Evolutionary conservation across 2,113 vertebrate genomes (phyloP).

Genomic region (Prionailurus bengalensis): DNA sequence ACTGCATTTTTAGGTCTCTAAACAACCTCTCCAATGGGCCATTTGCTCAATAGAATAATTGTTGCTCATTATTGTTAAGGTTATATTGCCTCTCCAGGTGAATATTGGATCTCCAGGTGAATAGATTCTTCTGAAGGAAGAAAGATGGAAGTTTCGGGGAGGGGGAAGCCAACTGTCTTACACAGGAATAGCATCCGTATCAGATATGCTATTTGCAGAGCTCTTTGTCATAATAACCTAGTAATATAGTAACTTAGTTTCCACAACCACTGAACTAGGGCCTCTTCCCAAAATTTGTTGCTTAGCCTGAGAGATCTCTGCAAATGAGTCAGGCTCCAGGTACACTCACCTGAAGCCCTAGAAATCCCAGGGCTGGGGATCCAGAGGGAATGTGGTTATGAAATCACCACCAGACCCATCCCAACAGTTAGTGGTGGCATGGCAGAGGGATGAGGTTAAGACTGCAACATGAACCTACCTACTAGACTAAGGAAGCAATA

Average conservation of each 20-base stretch:
- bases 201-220: background rate
- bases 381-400: slow-evolving; percentile 7
- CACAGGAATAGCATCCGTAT: background rate
- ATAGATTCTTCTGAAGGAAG: slow-evolving; percentile 42
- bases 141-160: background rate
- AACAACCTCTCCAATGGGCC: background rate
- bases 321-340: background rate
- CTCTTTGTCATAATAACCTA: background rate
- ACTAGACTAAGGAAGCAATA: background rate
- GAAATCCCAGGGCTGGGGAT: background rate
- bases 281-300: slow-evolving; percentile 4
- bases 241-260: slow-evolving; percentile 27
- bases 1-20: background rate
- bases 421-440: background rate
- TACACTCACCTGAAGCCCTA: background rate
- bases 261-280: background rate
- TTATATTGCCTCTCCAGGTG: background rate
- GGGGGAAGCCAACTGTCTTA: background rate
- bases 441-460: background rate
- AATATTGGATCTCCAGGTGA: slow-evolving; percentile 37
- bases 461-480: background rate
- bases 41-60: background rate
- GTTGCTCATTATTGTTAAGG: background rate
- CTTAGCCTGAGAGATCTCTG: slow-evolving; percentile 33
- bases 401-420: background rate